Percentiles rank a stretch among this genome's conserved stretches.
Evolutionary conservation across 2,113 vertebrate species (phyloP).

Genomic region (Lycocorax pyrrhopterus): DNA sequence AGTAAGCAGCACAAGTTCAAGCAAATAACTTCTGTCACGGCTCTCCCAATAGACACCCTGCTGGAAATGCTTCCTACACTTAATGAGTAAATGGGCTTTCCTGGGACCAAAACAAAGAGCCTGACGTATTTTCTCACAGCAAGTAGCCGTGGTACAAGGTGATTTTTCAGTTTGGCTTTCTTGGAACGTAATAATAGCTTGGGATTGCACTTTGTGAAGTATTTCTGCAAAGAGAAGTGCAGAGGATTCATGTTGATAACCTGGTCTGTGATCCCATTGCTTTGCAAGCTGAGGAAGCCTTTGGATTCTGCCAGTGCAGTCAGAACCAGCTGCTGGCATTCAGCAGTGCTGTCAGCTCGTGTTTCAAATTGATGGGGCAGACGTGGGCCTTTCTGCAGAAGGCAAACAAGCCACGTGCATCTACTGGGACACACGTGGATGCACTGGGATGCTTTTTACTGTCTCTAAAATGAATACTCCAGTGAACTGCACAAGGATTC

Average conservation of each 20-base stretch:
- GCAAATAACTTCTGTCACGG: neutral
- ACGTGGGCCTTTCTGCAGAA: fast-evolving
- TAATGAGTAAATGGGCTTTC: constrained; percentile 8
- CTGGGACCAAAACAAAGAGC: neutral
- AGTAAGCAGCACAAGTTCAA: neutral
- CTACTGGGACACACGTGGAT: fast-evolving
- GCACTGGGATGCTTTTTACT: fast-evolving
- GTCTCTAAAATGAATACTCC: neutral
- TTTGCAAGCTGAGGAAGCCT: neutral
- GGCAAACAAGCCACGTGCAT: neutral
- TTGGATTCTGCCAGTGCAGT: neutral
- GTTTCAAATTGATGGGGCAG: fast-evolving
- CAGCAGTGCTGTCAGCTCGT: neutral
- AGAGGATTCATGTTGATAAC: neutral
- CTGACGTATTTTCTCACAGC: neutral
- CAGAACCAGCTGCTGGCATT: neutral
- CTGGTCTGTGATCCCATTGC: neutral
- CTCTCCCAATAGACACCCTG: neutral
- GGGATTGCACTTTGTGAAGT: neutral
- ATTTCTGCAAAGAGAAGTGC: neutral
- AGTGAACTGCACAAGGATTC: neutral
- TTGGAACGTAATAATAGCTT: neutral
- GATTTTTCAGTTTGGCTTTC: neutral
- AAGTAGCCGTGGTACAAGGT: neutral
- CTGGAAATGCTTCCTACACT: constrained; percentile 20